A percentile compares a stretch with the other conserved stretches of the same genome.
Evolutionary conservation across 1,140 invertebrate species (phyloP).

Genomic region (Oncopodura yosiiana): DNA sequence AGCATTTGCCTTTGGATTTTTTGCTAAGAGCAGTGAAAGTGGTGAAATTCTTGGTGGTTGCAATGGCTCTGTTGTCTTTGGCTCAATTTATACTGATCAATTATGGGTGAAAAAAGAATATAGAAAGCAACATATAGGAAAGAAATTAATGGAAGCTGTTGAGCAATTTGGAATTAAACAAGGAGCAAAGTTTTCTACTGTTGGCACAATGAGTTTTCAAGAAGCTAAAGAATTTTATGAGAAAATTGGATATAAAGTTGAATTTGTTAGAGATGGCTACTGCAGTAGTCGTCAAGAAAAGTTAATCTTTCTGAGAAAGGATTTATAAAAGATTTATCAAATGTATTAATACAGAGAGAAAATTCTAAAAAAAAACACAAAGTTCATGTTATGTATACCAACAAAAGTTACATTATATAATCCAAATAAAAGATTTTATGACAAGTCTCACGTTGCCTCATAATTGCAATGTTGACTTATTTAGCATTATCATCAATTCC

Average conservation of each 20-base stretch:
- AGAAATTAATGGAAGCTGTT: conserved; percentile 21
- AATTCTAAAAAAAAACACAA: too few species aligned
- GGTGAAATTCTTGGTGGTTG: conserved; percentile 13
- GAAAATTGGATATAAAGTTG: conserved; percentile 16
- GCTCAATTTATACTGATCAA: conserved; percentile 23
- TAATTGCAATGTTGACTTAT: too few species aligned
- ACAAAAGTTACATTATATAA: too few species aligned
- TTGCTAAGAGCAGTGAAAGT: neutral
- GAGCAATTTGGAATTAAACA: conserved; percentile 13
- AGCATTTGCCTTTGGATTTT: neutral
- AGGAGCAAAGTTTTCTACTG: conserved; percentile 1
- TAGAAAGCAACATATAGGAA: conserved; percentile 9
- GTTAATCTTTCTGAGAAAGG: too few species aligned
- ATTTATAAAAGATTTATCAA: too few species aligned
- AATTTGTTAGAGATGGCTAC: conserved; percentile 19
- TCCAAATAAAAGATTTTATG: too few species aligned
- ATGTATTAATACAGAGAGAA: too few species aligned
- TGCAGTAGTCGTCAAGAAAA: too few species aligned
- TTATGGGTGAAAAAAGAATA: conserved; percentile 13
- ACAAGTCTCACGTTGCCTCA: too few species aligned
- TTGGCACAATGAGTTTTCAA: conserved; percentile 25
- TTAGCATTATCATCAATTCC: too few species aligned
- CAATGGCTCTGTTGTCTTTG: conserved; percentile 21
- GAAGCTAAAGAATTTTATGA: conserved; percentile 17
- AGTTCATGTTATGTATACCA: too few species aligned